Conservation (phyloP, 2,797 vertebrate species). For the Notamacropus eugenii region DNA sequence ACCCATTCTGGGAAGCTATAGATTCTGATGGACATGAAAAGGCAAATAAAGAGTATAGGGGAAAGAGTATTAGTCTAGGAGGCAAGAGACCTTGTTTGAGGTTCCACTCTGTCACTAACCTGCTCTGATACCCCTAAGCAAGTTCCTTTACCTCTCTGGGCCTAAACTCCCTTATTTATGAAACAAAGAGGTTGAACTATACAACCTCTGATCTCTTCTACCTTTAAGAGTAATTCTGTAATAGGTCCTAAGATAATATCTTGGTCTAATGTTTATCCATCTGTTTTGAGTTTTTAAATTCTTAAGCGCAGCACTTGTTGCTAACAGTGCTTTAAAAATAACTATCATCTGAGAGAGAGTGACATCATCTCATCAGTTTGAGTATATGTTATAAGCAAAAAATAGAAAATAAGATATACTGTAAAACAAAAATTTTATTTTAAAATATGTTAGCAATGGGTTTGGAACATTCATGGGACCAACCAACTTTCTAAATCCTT, state of each 20-base stretch:
- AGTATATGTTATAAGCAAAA: slow-evolving; percentile 60
- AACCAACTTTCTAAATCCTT: neutral
- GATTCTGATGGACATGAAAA: neutral
- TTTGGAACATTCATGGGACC: neutral
- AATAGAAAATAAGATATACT: slow-evolving; percentile 75
- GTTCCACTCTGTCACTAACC: neutral
- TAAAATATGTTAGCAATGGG: neutral
- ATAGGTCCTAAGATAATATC: neutral
- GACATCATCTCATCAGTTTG: slow-evolving; percentile 23
- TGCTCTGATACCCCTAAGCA: neutral
- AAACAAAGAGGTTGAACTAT: neutral
- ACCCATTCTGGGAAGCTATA: too few species aligned
- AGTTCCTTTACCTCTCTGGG: neutral
- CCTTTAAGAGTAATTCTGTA: neutral
- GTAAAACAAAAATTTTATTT: slow-evolving; percentile 54
- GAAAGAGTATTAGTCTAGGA: neutral
- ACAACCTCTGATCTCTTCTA: neutral
- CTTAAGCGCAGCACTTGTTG: neutral
- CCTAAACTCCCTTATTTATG: neutral
- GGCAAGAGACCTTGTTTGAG: neutral
- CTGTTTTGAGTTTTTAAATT: slow-evolving; percentile 31
- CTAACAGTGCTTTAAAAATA: neutral
- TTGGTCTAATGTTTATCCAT: neutral
- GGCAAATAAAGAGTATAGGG: neutral
- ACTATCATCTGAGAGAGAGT: slow-evolving; percentile 26